Base-by-base conservation (phyloP, 2,797 vertebrate genomes). In the Fistularia tabacaria region DNA sequence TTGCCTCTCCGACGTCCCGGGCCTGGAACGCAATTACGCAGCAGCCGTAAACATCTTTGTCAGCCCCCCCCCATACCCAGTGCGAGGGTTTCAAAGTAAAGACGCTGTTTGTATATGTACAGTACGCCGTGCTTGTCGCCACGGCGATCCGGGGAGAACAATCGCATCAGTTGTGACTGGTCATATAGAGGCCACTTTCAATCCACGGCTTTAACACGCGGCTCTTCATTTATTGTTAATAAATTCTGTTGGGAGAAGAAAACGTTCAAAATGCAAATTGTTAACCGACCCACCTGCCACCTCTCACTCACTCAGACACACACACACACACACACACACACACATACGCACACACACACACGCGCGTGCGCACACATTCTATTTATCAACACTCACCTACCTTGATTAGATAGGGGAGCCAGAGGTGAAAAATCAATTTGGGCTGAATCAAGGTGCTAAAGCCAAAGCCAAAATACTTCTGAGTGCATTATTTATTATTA, bases 241-340 rank as follows among this genome's bases (percentile, higher is more conserved):
- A 74, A 80, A 85, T 71, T 41, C 72, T 15, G 7, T 51, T 67
- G 73, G 74, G 67, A 66, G 60, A 25, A 64, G 76, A 88, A 89
- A 89, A 82, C 81, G 76, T 81, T 88, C 82, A 87, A 89, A 88
- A 89, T 88, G 86, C 82, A 83, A 88, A 88, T 90, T 72, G 59
- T 76, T 66, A 76, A 79, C 66, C 60, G 49, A 66, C 44, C 62
- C 54, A 53, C 36, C 38, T 66, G 50, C 52, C 37, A 41, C 51
- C 13, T 37, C 37, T n/a, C 14, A 13, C 8, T 8, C 58, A 42
- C 42, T 46, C 46, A 49, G 57, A 62, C 57, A 66, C 39, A 59
- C 51, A 57, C 51, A 62, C 51, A 54, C 12, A 51, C 41, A 58
- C 25, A 51, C 41, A 59, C 63, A 55, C 52, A 51, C 46, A 63